A percentile compares a stretch with the other conserved stretches of the same genome.
These are phyloP conservation scores for Glyphotaelius pellucidus DNA, from an alignment of 2,888 invertebrate species.

Conservation along the genomic window DNA sequence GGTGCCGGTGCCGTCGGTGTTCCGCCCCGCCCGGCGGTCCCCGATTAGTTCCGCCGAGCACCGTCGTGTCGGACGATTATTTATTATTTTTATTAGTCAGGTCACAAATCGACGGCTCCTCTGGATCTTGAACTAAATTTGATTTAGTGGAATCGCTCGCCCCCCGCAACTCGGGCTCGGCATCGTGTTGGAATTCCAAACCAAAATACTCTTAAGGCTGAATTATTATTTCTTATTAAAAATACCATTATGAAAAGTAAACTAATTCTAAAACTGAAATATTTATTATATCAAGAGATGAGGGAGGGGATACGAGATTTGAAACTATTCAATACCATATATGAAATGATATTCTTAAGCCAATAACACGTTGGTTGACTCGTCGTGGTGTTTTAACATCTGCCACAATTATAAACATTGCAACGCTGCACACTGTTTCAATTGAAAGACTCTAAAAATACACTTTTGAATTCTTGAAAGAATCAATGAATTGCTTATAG, in stretches of 20 bases:
- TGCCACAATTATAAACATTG: too few relatives aligned
- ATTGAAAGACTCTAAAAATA: too few relatives aligned
- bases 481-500: too few relatives aligned
- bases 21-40: constrained; percentile 23
- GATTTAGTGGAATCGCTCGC: constrained; percentile 38
- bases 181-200: background rate
- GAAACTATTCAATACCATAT: background rate
- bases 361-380: background rate
- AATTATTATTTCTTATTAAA: background rate
- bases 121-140: constrained; percentile 18
- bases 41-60: constrained; percentile 39
- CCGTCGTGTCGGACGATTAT: constrained; percentile 24
- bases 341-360: background rate
- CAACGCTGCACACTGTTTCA: too few relatives aligned
- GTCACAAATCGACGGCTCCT: constrained; percentile 43
- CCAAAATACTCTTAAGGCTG: background rate
- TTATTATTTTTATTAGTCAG: constrained; percentile 40
- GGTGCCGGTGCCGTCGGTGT: background rate
- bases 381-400: background rate
- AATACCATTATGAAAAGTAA: background rate
- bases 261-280: background rate
- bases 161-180: constrained; percentile 20
- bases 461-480: too few relatives aligned
- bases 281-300: background rate
- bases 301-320: background rate